Evolutionary conservation across 2,797 vertebrate genomes (phyloP).

Genomic region (Simalia tracyae): DNA sequence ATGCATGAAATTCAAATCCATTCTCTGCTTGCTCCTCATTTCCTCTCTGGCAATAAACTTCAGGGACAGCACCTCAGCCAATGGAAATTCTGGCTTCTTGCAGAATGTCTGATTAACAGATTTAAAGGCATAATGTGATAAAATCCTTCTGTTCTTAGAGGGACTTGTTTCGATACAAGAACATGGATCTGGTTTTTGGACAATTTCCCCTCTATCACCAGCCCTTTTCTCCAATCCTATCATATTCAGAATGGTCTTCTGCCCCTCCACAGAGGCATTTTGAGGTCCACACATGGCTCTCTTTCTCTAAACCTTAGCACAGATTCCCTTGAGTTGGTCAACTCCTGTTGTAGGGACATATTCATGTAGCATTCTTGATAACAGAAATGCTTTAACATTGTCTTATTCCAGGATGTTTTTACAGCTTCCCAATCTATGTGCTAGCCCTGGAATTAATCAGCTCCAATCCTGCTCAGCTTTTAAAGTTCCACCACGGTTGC

Average conservation of each 20-base stretch:
- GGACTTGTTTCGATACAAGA: background rate
- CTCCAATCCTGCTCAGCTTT: background rate
- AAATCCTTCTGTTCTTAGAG: background rate
- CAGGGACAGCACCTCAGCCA: background rate
- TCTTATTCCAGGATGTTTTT: background rate
- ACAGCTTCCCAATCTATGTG: background rate
- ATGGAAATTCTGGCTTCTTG: background rate
- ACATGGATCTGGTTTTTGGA: background rate
- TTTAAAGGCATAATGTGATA: background rate
- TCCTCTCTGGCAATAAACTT: background rate
- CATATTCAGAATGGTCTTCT: background rate
- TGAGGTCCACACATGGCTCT: background rate
- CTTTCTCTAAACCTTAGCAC: background rate
- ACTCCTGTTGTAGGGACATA: background rate
- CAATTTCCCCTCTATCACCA: background rate
- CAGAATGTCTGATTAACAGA: background rate
- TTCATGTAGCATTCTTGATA: background rate
- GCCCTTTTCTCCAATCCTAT: no score
- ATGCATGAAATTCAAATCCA: background rate
- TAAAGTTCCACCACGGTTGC: background rate
- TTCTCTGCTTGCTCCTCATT: conserved; percentile 16
- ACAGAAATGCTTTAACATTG: background rate
- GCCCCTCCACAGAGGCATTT: background rate
- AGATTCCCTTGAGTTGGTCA: background rate
- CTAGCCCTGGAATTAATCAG: background rate